These are phyloP conservation scores for Caenorhabditis sulstoni DNA, from an alignment of 2,888 invertebrate genomes.

Conservation along the genomic window DNA sequence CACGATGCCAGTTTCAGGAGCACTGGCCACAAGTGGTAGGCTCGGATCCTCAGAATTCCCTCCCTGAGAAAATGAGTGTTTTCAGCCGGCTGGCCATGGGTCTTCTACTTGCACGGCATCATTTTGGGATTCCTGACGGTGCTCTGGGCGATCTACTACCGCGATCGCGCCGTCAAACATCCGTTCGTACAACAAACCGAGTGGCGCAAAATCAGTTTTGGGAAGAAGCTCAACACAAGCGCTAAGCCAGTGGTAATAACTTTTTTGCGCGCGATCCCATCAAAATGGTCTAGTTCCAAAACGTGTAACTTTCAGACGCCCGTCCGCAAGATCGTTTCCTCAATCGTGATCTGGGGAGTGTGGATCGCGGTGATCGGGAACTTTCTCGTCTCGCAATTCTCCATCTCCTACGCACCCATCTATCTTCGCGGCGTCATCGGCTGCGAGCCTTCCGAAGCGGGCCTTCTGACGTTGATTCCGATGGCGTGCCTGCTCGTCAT, in stretches of 20 bases:
- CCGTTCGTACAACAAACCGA: slow-evolving; percentile 63
- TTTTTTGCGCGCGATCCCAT: too few relatives aligned
- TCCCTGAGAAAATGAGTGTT: too few relatives aligned
- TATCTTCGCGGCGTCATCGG: slow-evolving; percentile 66
- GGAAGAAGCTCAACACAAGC: slow-evolving; percentile 45
- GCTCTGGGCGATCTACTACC: slow-evolving; percentile 66
- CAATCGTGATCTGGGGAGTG: slow-evolving; percentile 67
- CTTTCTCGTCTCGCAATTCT: slow-evolving; percentile 67
- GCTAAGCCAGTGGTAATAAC: too few relatives aligned
- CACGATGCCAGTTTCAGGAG: slow-evolving; percentile 73
- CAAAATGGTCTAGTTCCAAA: background rate
- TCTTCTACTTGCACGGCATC: slow-evolving; percentile 70
- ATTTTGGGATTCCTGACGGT: slow-evolving; percentile 61
- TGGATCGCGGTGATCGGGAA: slow-evolving; percentile 72
- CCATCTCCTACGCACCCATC: slow-evolving; percentile 63
- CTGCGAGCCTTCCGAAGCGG: slow-evolving; percentile 60
- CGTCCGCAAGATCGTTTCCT: slow-evolving; percentile 62
- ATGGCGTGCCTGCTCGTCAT: slow-evolving; percentile 61
- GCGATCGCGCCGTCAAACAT: slow-evolving; percentile 67
- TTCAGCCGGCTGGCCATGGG: slow-evolving; percentile 73
- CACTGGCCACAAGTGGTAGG: slow-evolving; percentile 58
- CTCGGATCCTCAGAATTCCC: too few relatives aligned
- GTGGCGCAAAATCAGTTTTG: slow-evolving; percentile 58
- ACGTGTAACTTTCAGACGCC: slow-evolving; percentile 63
- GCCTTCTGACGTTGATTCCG: slow-evolving; percentile 64